Evolutionary conservation across 2,797 vertebrate species (phyloP), one percentile per base, ranked within the genome.

Genomic region (Hephaestus fuliginosus): DNA sequence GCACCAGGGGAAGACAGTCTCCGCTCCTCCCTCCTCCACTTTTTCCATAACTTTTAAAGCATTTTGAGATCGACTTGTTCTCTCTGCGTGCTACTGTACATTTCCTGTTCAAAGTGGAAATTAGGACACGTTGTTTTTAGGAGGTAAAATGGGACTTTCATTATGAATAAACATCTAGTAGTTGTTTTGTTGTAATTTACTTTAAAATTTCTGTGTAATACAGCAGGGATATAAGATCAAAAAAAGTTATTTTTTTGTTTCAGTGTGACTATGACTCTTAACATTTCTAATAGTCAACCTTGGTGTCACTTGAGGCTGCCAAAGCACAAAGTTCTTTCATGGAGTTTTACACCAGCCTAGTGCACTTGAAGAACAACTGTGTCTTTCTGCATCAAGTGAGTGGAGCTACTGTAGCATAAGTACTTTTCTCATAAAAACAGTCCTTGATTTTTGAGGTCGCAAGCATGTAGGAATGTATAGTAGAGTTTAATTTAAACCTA

Each of bases 231-330:
- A 66, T 66, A 3, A 51, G 46, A 78, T 82, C 51, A 71, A 69
- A 63, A 71, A 20, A 72, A 25, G 63, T 60, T 39, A 61, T 46
- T 11, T 48, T 81, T 70, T 78, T 67, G 57, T 71, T 84, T 78
- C 58, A 43, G 17, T 28, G 36, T 41, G 25, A 61, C 48, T 17
- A 28, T 33, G 30, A 60, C 22, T 65, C 68, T 55, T 52, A 41
- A 28, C 41, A 2, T 71, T 51, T 74, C 28, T 15, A 52, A 44
- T 10, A 55, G 46, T 63, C 22, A 25, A 43, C 57, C 11, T 17
- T 9, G 49, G 46, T 55, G 55, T 58, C 70, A 30, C 66, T 67
- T 63, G 55, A 68, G 58, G 64, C 51, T 67, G 46, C 58, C n/a
- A 28, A 44, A 53, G 52, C 62, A 64, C 17, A 56, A 39, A 44